Evolutionary conservation across 2,113 vertebrate species (phyloP).

Genomic region (Corvus moneduloides): DNA sequence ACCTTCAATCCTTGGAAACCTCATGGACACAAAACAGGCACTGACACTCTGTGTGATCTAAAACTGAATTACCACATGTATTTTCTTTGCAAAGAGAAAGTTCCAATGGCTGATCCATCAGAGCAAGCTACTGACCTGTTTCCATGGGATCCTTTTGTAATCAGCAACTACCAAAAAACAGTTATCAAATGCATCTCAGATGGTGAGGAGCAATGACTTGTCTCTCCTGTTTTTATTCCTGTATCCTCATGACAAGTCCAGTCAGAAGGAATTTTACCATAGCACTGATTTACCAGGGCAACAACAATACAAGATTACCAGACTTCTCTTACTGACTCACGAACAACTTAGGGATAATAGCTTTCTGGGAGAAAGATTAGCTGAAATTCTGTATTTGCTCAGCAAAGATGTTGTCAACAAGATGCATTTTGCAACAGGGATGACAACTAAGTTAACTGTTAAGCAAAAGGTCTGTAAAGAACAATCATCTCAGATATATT

Average conservation of each 20-base stretch:
- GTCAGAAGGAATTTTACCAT: neutral
- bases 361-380: neutral
- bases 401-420: neutral
- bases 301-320: neutral
- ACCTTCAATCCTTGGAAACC: neutral
- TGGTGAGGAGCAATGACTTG: neutral
- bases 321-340: neutral
- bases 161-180: neutral
- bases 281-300: neutral
- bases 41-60: neutral
- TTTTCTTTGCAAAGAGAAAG: neutral
- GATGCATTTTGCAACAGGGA: neutral
- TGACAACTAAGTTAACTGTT: neutral
- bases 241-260: neutral
- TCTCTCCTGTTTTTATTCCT: neutral
- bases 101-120: neutral
- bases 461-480: neutral
- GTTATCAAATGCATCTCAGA: neutral
- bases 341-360: neutral
- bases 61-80: neutral
- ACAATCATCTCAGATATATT: neutral
- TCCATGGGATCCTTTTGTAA: neutral
- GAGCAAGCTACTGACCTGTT: neutral
- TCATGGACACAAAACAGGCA: fast-evolving
- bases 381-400: neutral